These are phyloP conservation scores for Drosophila monieri DNA, from an alignment of 2,888 invertebrate genomes.

Conservation along the genomic window DNA sequence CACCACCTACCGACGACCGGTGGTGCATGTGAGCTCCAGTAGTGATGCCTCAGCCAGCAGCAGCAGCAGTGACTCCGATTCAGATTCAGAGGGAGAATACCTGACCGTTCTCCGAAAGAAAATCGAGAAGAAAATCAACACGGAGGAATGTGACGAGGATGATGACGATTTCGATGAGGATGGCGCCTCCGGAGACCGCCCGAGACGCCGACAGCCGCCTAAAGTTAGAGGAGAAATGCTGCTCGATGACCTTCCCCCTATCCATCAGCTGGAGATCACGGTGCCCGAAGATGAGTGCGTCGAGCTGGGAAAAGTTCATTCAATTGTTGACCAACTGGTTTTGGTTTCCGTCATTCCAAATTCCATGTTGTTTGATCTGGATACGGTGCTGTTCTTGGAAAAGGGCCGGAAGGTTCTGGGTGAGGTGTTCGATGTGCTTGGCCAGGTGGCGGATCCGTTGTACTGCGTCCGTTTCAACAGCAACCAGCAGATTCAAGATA, in stretches of 20 bases:
- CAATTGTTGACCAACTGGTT: conserved; percentile 90
- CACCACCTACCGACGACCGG: conserved; percentile 60
- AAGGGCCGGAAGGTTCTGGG: conserved; percentile 89
- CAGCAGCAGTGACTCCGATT: conserved; percentile 59
- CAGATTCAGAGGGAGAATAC: conserved; percentile 73
- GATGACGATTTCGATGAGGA: conserved; percentile 68
- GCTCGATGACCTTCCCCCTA: conserved; percentile 90
- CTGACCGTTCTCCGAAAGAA: conserved; percentile 68
- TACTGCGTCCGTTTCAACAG: conserved; percentile 97
- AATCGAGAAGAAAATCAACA: conserved; percentile 73
- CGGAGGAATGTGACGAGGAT: conserved; percentile 71
- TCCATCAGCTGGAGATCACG: conserved; percentile 91
- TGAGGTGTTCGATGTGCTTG: conserved; percentile 95
- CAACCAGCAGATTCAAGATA: conserved; percentile 88
- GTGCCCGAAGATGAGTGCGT: conserved; percentile 90
- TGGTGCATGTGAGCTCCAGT: conserved; percentile 71
- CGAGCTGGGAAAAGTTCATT: conserved; percentile 89
- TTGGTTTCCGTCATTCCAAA: conserved; percentile 88
- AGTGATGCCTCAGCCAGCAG: conserved; percentile 51
- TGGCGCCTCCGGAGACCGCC: conserved; percentile 50
- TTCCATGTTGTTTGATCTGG: conserved; percentile 92
- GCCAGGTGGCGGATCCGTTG: conserved; percentile 92
- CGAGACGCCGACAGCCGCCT: conserved; percentile 66
- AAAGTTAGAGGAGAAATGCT: conserved; percentile 82
- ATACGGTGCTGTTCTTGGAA: conserved; percentile 93